Base-by-base conservation (phyloP, 2,888 invertebrate species). In the Apamea monoglypha region DNA sequence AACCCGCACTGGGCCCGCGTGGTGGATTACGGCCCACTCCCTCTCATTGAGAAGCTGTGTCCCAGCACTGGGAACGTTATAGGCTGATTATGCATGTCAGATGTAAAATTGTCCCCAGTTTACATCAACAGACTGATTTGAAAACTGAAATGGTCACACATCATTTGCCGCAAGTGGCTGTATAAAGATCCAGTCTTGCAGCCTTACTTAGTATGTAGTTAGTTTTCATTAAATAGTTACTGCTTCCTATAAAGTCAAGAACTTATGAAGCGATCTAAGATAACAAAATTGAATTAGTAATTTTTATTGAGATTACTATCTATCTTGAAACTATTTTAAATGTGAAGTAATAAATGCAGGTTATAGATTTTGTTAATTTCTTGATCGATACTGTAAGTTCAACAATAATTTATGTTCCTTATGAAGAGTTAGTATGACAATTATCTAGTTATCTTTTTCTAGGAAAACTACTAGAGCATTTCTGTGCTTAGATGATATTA, bases 201-300 rank as follows among this genome's bases (percentile, higher is more conserved):
- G 16, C 14, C 0, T 29, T 12, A 53, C 18, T 53, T 79, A 63
- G 44, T 32, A 73, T 18, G 10, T 12, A 50, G n/a, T n/a, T n/a
- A 32, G 25, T 56, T 80, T 59, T n/a, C 21, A 59, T 64, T 61
- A 78, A 74, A 69, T 73, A 70, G 2, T 8, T 29, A 73, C 29
- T 29, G 32, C 47, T 69, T 53, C 21, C 72, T 59, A 71, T 75
- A 82, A 78, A 82, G 61, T 70, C 78, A 66, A 78, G 71, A 82
- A 61, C 70, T 70, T 85, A 76, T 74, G 71, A 53, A 53, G 53
- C 53, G 40, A 76, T 85, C n/a, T 61, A 10, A 74, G 85, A 85
- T 85, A 76, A 40, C 8, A 64, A 68, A 76, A 79, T 85, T 72
- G 32, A 74, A 85, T 78, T 74, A 50, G 16, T 44, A 16, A 70